Conservation (phyloP, 2,797 vertebrate species). For the Pipistrellus nathusii region DNA sequence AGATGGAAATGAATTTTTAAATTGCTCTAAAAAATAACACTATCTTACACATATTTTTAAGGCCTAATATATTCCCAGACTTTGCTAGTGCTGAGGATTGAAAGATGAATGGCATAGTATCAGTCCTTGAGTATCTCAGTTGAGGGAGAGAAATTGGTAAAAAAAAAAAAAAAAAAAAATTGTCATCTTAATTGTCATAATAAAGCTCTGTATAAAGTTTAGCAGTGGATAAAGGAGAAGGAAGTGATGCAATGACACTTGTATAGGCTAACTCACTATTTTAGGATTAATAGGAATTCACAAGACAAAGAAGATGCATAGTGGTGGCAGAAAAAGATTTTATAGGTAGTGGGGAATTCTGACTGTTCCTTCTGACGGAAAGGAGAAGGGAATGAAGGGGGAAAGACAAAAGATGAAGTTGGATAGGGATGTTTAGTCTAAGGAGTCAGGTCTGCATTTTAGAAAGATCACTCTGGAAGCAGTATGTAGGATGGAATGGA, state of each 20-base stretch:
- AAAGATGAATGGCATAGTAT: slow-evolving; percentile 4
- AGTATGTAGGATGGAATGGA: neutral
- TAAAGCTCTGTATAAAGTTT: neutral
- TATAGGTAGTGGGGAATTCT: neutral
- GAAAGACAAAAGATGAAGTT: neutral
- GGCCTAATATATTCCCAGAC: neutral
- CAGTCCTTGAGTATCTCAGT: neutral
- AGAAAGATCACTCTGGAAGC: neutral
- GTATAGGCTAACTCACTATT: neutral
- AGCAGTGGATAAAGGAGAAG: neutral
- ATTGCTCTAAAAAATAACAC: slow-evolving; percentile 1
- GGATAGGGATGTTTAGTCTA: neutral
- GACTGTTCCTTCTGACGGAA: neutral
- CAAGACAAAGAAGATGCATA: neutral
- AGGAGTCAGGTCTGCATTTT: neutral
- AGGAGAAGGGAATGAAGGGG: neutral
- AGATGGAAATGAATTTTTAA: slow-evolving; percentile 40
- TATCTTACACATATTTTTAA: neutral
- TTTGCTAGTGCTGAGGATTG: neutral
- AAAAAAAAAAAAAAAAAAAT: neutral
- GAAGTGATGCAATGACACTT: neutral
- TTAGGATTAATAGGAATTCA: neutral
- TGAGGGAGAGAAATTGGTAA: neutral
- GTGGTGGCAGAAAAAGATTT: neutral
- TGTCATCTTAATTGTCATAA: neutral